Conservation (phyloP, 1,140 invertebrate genomes). For the Dysdera silvatica region DNA sequence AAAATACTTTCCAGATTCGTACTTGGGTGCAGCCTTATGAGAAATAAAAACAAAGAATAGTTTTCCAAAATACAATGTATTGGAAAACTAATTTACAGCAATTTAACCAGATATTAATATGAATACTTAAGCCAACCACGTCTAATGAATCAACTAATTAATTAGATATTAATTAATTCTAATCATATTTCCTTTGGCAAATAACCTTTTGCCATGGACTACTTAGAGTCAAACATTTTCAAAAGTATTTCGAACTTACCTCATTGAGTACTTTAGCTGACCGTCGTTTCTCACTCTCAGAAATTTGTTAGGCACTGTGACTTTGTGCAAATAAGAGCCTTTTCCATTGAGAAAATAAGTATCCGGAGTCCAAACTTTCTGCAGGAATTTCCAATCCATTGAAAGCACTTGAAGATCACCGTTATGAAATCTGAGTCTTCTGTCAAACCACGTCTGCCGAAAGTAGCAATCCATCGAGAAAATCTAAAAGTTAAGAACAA, state of each 20-base stretch:
- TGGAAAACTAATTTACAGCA: too few relatives aligned
- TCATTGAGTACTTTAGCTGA: slow-evolving; percentile 44
- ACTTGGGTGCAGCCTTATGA: too few relatives aligned
- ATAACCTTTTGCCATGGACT: not conserved
- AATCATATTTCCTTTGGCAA: not conserved
- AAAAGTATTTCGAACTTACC: too few relatives aligned
- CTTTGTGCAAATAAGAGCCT: slow-evolving; percentile 45
- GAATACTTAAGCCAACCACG: too few relatives aligned
- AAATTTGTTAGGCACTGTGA: slow-evolving; percentile 47
- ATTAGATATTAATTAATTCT: not conserved
- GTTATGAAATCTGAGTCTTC: slow-evolving; percentile 45
- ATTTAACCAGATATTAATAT: too few relatives aligned
- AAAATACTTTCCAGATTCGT: too few relatives aligned
- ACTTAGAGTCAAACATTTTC: too few relatives aligned
- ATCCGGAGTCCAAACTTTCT: slow-evolving; percentile 55
- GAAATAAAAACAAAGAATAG: too few relatives aligned
- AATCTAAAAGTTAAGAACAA: slow-evolving; percentile 36
- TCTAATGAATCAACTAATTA: not conserved
- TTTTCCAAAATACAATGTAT: too few relatives aligned
- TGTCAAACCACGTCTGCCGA: slow-evolving; percentile 54
- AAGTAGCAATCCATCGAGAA: slow-evolving; percentile 59
- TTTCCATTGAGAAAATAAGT: slow-evolving; percentile 56
- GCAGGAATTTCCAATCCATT: slow-evolving; percentile 49
- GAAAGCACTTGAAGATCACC: slow-evolving; percentile 37
- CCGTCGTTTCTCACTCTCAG: slow-evolving; percentile 44